Evolutionary conservation across 2,113 vertebrate species (phyloP), one percentile per base, ranked within the genome.

Genomic region (Rhinogobius similis): DNA sequence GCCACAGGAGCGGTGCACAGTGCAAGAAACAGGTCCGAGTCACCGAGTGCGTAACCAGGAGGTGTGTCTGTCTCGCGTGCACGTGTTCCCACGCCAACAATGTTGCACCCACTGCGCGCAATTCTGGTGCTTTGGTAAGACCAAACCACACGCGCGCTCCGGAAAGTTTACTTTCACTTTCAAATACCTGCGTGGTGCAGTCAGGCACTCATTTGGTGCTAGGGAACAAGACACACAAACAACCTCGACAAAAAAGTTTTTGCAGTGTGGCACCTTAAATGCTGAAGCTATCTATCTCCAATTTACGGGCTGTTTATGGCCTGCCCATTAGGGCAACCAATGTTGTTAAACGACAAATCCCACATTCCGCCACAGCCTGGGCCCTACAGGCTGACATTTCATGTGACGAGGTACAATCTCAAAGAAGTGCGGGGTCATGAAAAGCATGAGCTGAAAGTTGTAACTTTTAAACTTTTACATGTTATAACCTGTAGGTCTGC

Each of bases 141-240:
- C 14, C 14, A 41, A 13, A 18, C 18, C 1, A 26, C 5, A 8
- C 13, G 27, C 50, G 56, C n/a, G n/a, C n/a, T n/a, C n/a, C n/a
- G n/a, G n/a, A n/a, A n/a, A n/a, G n/a, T n/a, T n/a, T n/a, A n/a
- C 39, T 88, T 88, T 88, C 82, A 75, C 62, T 86, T 86, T 88
- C 77, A n/a, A 0, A 76, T 79, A 1, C 3, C 0, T 2, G 1
- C 8, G 9, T 12, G 10, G 13, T 1, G 12, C 24, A 7, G 53
- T 0, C 53, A 56, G 13, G 5, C 24, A 18, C 24, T 16, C 12
- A 16, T 23, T 10, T 6, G 10, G 50, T 21, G 10, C 50, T 0
- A 3, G 24, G 12, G 2, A 27, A 56, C 13, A 56, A 12, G 14
- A 16, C 53, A 56, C 52, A 0, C 23, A 26, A 7, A 24, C 13